A percentile compares a stretch with the other conserved stretches of the same genome.
phyloP scores from a whole-genome alignment of 2,113 vertebrate genomes.

The Ctenomys sociabilis region DNA sequence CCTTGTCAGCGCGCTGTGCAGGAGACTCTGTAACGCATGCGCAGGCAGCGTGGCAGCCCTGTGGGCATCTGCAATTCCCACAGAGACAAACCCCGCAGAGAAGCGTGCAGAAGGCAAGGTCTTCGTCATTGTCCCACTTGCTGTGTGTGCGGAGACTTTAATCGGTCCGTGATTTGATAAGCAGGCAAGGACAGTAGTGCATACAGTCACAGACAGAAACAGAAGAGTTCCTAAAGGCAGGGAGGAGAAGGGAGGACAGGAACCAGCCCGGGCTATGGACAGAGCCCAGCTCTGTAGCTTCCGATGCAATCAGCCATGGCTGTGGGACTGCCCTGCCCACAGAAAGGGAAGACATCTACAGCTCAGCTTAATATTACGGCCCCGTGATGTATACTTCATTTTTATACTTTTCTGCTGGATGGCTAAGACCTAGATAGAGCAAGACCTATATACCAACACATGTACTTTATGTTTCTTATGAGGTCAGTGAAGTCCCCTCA shows the following conservation, averaged over 20 bases:
- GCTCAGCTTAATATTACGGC: no score
- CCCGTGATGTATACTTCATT: no score
- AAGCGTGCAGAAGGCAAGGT: not conserved
- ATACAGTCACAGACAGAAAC: not conserved
- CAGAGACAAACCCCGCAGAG: not conserved
- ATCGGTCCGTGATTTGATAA: not conserved
- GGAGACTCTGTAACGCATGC: no score
- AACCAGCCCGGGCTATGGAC: not conserved
- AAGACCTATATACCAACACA: no score
- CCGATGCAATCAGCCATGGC: not conserved
- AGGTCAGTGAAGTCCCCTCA: no score
- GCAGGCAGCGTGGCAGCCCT: not conserved
- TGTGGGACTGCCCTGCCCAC: not conserved
- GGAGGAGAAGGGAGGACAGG: not conserved
- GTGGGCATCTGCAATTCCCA: no score
- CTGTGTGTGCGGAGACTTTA: not conserved
- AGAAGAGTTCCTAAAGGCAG: not conserved
- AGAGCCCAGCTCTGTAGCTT: not conserved
- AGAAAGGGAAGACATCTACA: not conserved
- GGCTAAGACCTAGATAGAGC: no score
- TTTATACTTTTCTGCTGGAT: no score
- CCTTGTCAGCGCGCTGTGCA: not conserved
- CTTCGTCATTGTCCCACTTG: not conserved
- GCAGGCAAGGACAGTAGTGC: not conserved
- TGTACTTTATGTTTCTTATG: no score